phyloP scores from a whole-genome alignment of 2,113 vertebrate genomes.

The Anarhynchus alexandrinus region DNA sequence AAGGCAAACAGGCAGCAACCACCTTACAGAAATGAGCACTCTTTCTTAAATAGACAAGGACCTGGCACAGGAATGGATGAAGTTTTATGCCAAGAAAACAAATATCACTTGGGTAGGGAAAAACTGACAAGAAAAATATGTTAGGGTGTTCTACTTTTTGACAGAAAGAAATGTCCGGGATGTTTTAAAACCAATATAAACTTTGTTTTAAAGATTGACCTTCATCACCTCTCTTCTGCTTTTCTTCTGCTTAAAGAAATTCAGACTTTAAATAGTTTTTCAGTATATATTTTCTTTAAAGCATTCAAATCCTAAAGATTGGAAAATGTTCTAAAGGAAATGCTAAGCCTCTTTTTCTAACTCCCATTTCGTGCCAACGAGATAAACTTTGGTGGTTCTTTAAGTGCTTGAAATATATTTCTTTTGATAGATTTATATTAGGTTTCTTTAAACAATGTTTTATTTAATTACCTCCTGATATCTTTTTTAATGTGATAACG shows the following conservation, averaged over 20 bases:
- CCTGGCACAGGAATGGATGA: not conserved
- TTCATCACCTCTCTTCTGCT: not conserved
- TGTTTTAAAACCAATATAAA: not conserved
- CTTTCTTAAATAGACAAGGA: not conserved
- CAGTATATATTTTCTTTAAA: not conserved
- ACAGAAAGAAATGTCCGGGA: not conserved
- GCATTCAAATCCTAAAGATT: not conserved
- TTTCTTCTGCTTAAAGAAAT: not conserved
- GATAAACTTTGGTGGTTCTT: not conserved
- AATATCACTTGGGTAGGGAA: not conserved
- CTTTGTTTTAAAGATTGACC: not conserved
- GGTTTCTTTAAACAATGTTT: not conserved
- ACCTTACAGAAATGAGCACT: not conserved
- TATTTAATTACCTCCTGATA: not conserved
- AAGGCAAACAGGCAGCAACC: not conserved
- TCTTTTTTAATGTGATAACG: not conserved
- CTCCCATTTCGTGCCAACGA: not conserved
- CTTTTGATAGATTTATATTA: not conserved
- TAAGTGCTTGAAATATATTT: not conserved
- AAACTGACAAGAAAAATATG: not conserved
- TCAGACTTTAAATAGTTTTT: not conserved
- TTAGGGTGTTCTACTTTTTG: not conserved
- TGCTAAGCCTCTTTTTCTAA: not conserved
- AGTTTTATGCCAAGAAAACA: not conserved
- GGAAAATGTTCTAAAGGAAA: not conserved